Conservation (phyloP, 2,113 vertebrate genomes). For the Spheniscus mendiculus region DNA sequence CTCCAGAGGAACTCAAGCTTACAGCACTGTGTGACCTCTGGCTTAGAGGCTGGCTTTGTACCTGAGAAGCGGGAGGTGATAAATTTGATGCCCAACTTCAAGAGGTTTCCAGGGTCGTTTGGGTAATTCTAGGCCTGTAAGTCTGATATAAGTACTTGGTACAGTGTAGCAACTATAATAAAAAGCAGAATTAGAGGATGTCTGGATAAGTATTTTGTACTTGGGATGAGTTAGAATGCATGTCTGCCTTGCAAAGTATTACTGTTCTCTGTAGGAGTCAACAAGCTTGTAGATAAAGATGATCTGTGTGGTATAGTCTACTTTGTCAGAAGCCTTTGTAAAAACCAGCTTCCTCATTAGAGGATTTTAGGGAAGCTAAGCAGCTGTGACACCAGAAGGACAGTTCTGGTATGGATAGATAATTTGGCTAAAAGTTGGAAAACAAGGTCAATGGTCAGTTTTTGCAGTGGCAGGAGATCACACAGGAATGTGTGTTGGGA, state of each 20-base stretch:
- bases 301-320: background rate
- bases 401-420: background rate
- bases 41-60: too few relatives aligned
- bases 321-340: background rate
- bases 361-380: background rate
- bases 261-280: background rate
- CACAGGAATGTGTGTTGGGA: background rate
- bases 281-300: background rate
- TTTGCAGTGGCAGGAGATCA: background rate
- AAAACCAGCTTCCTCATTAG: background rate
- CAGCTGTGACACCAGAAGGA: background rate
- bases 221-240: background rate
- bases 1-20: background rate
- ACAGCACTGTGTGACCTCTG: background rate
- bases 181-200: background rate
- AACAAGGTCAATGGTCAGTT: background rate
- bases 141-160: background rate
- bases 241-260: background rate
- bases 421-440: background rate
- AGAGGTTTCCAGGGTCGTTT: background rate
- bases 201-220: background rate
- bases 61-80: background rate
- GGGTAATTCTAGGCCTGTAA: background rate
- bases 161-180: background rate
- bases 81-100: background rate